phyloP scores from a whole-genome alignment of 2,888 invertebrate species.

The Aleiodes leptofemur region DNA sequence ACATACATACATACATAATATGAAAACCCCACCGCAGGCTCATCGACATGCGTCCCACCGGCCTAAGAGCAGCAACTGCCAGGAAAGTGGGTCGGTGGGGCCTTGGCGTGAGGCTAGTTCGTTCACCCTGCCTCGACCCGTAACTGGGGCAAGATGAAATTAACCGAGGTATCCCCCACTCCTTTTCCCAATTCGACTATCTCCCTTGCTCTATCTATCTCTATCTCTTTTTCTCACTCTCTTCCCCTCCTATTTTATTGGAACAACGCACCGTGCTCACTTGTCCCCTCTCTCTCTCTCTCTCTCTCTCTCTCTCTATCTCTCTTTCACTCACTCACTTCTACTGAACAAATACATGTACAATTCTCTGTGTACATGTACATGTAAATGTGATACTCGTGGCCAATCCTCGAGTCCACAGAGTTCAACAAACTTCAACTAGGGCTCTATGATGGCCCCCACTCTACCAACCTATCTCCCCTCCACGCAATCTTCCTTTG shows the following conservation, averaged over 20 bases:
- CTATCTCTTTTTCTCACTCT: conserved; percentile 50
- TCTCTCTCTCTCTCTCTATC: conserved; percentile 55
- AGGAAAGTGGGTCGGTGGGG: conserved; percentile 74
- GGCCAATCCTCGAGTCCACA: conserved; percentile 69
- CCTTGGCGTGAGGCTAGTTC: conserved; percentile 78
- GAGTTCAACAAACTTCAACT: conserved; percentile 74
- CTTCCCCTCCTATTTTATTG: conserved; percentile 42
- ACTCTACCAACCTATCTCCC: conserved; percentile 37
- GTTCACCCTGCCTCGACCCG: conserved; percentile 78
- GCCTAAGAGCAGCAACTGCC: conserved; percentile 53
- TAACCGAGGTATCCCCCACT: conserved; percentile 74
- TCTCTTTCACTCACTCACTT: conserved; percentile 52
- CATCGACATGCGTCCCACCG: conserved; percentile 45
- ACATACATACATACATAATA: conserved; percentile 23
- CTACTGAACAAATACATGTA: conserved; percentile 14
- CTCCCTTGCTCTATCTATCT: conserved; percentile 53
- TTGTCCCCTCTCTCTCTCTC: conserved; percentile 37
- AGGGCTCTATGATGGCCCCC: conserved; percentile 65
- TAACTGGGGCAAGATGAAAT: conserved; percentile 82
- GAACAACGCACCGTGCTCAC: conserved; percentile 12
- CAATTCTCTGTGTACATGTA: conserved; percentile 6
- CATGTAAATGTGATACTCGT: conserved; percentile 55
- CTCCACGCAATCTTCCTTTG: conserved; percentile 19
- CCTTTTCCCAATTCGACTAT: conserved; percentile 73
- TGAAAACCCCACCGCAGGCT: conserved; percentile 40